Percentiles rank a stretch among this genome's conserved stretches.
Conservation (phyloP, 2,888 invertebrate genomes). For the Ommatoiulus sabulosus region DNA sequence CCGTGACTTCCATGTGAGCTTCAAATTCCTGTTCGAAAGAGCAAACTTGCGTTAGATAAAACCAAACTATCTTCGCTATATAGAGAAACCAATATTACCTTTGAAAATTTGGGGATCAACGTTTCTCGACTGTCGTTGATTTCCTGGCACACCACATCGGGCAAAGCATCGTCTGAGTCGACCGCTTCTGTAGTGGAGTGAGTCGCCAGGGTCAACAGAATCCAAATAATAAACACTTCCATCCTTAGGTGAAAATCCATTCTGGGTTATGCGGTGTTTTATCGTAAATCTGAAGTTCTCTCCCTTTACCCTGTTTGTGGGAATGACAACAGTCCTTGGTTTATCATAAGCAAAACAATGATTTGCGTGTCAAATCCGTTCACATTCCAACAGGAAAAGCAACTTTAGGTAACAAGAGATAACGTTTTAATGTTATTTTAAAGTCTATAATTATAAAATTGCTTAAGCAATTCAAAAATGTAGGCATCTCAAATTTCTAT, state of each 20-base stretch:
- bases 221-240: not conserved
- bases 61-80: not conserved
- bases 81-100: not conserved
- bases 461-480: not conserved
- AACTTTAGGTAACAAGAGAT: too few species aligned
- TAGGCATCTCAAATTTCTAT: not conserved
- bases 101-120: constrained; percentile 48
- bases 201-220: not conserved
- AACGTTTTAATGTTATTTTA: too few species aligned
- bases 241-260: not conserved
- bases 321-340: not conserved
- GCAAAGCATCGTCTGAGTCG: not conserved
- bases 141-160: constrained; percentile 50
- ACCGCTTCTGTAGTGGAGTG: not conserved
- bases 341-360: too few species aligned
- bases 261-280: not conserved
- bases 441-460: too few species aligned
- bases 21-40: constrained; percentile 55
- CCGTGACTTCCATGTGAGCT: constrained; percentile 58
- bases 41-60: not conserved
- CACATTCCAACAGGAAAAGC: too few species aligned
- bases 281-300: not conserved
- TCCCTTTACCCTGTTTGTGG: not conserved
- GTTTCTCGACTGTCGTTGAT: constrained; percentile 54
- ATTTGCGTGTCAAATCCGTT: too few species aligned